A percentile compares a stretch with the other conserved stretches of the same genome.
These are phyloP conservation scores for Myiothlypis coronata DNA, from an alignment of 2,797 vertebrate species.

Conservation along the genomic window DNA sequence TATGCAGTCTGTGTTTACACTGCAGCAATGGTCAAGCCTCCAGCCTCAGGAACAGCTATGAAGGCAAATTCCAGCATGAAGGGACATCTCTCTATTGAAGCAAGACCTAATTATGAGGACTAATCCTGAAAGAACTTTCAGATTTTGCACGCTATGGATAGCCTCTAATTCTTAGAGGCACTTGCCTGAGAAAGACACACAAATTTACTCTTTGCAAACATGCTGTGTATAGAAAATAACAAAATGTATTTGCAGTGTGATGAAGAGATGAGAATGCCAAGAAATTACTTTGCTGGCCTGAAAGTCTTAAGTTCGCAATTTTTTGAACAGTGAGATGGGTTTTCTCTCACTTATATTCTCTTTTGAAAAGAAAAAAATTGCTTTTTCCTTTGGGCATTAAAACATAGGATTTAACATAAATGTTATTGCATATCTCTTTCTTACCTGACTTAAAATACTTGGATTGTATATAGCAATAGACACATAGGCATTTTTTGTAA, in stretches of 20 bases:
- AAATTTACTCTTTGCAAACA: background rate
- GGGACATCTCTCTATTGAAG: constrained; percentile 67
- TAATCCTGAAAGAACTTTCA: background rate
- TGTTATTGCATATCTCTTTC: background rate
- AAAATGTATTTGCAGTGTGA: background rate
- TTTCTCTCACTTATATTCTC: background rate
- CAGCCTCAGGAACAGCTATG: background rate
- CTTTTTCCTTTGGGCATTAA: background rate
- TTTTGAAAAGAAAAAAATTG: background rate
- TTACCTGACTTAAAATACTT: background rate
- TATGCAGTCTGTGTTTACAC: background rate
- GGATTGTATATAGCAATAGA: background rate
- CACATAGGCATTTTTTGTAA: background rate
- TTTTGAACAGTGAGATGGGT: background rate
- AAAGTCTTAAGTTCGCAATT: background rate
- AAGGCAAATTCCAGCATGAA: constrained; percentile 44
- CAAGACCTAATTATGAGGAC: background rate
- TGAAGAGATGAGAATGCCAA: background rate
- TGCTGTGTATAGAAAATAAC: background rate
- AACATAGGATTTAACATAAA: background rate
- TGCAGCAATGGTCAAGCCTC: background rate
- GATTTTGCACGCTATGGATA: background rate
- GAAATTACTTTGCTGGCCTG: background rate
- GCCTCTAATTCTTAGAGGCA: background rate
- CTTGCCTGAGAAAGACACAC: background rate